Conservation (phyloP, 2,888 invertebrate species). For the Agonum fuliginosum region DNA sequence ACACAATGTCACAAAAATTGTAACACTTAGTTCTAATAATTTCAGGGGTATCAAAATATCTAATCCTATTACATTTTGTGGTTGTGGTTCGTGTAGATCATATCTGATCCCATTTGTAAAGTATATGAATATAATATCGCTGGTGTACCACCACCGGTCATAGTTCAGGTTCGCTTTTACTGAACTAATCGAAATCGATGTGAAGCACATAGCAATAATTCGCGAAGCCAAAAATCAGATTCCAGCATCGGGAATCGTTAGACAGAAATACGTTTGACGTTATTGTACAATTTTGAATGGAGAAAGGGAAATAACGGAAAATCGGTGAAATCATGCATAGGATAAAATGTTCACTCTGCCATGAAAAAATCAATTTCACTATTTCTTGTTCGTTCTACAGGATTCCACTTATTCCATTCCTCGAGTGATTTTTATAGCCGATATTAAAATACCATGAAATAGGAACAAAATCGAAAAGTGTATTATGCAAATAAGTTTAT, state of each 20-base stretch:
- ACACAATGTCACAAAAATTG: too few relatives aligned
- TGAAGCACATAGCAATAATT: neutral
- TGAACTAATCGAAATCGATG: too few relatives aligned
- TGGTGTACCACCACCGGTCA: too few relatives aligned
- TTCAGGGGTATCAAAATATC: too few relatives aligned
- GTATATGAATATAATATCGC: too few relatives aligned
- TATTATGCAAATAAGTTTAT: neutral
- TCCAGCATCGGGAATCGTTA: neutral
- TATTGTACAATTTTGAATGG: neutral
- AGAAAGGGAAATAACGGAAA: conserved; percentile 24
- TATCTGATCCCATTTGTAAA: too few relatives aligned
- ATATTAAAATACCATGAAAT: neutral
- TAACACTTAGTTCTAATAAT: too few relatives aligned
- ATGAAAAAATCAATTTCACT: conserved; percentile 24
- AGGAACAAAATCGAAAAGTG: neutral
- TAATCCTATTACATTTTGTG: too few relatives aligned
- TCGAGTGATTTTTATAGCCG: neutral
- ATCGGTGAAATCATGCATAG: conserved; percentile 36
- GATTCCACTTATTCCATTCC: neutral
- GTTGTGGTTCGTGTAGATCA: too few relatives aligned
- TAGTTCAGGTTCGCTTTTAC: too few relatives aligned
- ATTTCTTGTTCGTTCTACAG: conserved; percentile 24
- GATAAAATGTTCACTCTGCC: conserved; percentile 21
- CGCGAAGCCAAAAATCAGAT: neutral
- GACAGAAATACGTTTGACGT: conserved; percentile 1